Evolutionary conservation across 2,113 vertebrate genomes (phyloP), one percentile per base, ranked within the genome.

Genomic region (Potamarius usumacintae): DNA sequence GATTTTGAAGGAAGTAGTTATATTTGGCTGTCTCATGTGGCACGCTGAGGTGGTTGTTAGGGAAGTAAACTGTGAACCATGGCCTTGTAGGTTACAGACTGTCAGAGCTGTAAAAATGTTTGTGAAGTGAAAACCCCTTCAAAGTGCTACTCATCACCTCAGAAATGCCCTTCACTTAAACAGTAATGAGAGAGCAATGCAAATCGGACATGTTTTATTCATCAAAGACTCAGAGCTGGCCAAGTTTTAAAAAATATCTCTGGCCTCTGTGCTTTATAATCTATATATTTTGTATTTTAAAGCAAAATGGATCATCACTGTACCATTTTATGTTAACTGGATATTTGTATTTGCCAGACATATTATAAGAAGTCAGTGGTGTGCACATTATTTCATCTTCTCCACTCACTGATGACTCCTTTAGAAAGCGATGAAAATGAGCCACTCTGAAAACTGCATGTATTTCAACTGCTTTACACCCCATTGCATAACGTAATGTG

Each of bases 401-500:
- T 92, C 91, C 91, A 62, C 91, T 92, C 90, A 92, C 90, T 58
- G 65, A 53, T 88, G 89, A 87, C 92, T 93, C 93, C 92, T 92
- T 92, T 92, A 92, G 88, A 89, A 86, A 89, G 88, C 87, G 86
- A 90, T 91, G 89, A 88, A 91, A 94, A 92, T 90, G 90, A 94
- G 89, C 86, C 92, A 89, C 89, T 69, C 87, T 93, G 90, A 93
- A 94, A 94, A 94, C 91, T 84, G 63, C 89, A 92, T 86, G 89
- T 89, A 89, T 93, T 95, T 93, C 92, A 90, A 92, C 92, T 91
- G 88, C 92, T 92, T 95, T 92, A 94, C 92, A 92, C 93, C 90
- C 90, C 90, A 91, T 94, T 94, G 94, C 93, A 94, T 95, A 95
- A 94, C 91, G 90, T 93, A 95, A 94, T 91, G 92, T 94, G 95